Conservation (phyloP, 2,797 vertebrate genomes). For the Xerus rutilus region DNA sequence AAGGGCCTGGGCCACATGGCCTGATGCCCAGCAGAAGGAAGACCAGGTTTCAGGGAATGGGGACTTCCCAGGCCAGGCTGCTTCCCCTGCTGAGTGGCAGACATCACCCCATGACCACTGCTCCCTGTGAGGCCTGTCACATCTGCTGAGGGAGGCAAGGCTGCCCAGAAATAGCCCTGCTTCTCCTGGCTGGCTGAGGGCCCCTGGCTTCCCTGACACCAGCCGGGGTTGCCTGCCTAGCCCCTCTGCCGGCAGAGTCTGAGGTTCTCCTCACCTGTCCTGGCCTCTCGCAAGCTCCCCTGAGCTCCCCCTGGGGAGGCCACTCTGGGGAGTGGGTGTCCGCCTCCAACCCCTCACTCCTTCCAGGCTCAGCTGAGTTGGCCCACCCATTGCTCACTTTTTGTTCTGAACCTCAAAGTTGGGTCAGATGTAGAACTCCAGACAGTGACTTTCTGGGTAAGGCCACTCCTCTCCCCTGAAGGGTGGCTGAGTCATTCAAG, state of each 20-base stretch:
- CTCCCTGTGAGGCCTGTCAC: not conserved
- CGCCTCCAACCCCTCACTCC: rapidly evolving
- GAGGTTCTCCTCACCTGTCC: not conserved
- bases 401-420: not conserved
- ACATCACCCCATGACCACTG: rapidly evolving
- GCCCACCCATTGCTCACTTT: not conserved
- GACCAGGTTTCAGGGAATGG: not conserved
- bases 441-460: not conserved
- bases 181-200: not conserved
- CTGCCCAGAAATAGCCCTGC: not conserved
- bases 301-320: not conserved
- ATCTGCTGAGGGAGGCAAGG: not conserved
- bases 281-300: not conserved
- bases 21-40: not conserved
- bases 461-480: not conserved
- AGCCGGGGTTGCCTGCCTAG: not conserved
- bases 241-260: not conserved
- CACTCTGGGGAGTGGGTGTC: not conserved
- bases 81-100: not conserved
- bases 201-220: not conserved
- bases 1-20: not conserved
- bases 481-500: not conserved
- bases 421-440: not conserved
- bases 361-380: not conserved
- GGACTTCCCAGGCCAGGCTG: not conserved